Conservation (phyloP, 2,888 invertebrate species). For the Trachelus stipa region DNA sequence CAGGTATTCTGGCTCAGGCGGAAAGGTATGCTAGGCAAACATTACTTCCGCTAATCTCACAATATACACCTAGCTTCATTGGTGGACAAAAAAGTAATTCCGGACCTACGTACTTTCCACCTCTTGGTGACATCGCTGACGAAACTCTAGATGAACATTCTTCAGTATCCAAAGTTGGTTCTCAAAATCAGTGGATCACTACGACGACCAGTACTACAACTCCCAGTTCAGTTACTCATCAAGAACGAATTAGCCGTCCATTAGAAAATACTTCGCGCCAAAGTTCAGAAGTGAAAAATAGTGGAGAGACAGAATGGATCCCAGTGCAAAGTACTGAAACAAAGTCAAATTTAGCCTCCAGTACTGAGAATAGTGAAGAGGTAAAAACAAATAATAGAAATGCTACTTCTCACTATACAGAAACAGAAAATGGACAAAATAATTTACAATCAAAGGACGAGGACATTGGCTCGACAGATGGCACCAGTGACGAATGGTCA, state of each 20-base stretch:
- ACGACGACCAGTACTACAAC: background rate
- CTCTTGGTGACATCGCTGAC: conserved; percentile 59
- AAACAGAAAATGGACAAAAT: background rate
- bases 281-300: background rate
- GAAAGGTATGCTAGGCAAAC: conserved; percentile 85
- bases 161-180: background rate
- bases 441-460: background rate
- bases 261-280: conserved; percentile 2
- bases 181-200: background rate
- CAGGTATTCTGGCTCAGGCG: conserved; percentile 83
- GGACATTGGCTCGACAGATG: background rate
- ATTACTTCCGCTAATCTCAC: conserved; percentile 80
- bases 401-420: background rate
- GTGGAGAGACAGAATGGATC: background rate
- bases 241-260: background rate
- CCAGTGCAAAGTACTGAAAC: background rate
- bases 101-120: conserved; percentile 75
- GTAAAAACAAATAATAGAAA: background rate
- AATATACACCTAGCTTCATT: conserved; percentile 80
- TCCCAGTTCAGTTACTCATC: background rate
- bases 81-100: conserved; percentile 61
- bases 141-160: conserved; percentile 16
- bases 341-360: conserved; percentile 11
- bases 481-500: background rate
- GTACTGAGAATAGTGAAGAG: background rate